phyloP scores from a whole-genome alignment of 2,113 vertebrate genomes.

The Plestiodon gilberti region DNA sequence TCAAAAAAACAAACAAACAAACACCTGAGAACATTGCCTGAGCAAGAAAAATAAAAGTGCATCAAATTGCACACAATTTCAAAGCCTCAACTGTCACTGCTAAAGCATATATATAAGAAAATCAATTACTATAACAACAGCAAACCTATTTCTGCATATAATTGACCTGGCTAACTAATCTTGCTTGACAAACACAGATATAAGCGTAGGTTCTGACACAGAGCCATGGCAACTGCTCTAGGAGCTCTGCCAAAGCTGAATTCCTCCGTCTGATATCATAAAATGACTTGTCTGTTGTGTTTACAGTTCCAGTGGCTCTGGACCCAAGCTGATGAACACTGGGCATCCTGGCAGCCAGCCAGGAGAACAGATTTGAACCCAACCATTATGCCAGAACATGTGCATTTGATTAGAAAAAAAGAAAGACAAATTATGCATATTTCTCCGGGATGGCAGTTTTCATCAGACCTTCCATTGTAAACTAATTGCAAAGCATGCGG shows the following conservation, averaged over 20 bases:
- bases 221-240: slow-evolving; percentile 72
- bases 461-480: slow-evolving; percentile 60
- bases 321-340: slow-evolving; percentile 59
- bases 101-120: slow-evolving; percentile 20
- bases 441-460: slow-evolving; percentile 57
- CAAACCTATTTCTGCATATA: slow-evolving; percentile 71
- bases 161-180: slow-evolving; percentile 78
- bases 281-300: slow-evolving; percentile 76
- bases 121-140: neutral
- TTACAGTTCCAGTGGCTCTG: slow-evolving; percentile 75
- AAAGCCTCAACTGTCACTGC: slow-evolving; percentile 40
- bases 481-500: slow-evolving; percentile 54
- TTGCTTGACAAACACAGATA: slow-evolving; percentile 75
- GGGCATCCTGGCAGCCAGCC: slow-evolving; percentile 65
- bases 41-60: slow-evolving; percentile 48
- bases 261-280: slow-evolving; percentile 76
- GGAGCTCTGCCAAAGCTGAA: slow-evolving; percentile 75
- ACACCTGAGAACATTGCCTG: neutral
- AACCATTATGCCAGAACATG: slow-evolving; percentile 66
- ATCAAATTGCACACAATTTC: slow-evolving; percentile 41
- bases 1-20: slow-evolving; percentile 38
- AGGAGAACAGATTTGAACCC: slow-evolving; percentile 72
- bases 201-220: slow-evolving; percentile 65
- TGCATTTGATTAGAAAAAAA: slow-evolving; percentile 69
- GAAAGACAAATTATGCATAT: slow-evolving; percentile 60